Evolutionary conservation across 2,888 invertebrate genomes (phyloP).

Genomic region (Cynaeus angustus): DNA sequence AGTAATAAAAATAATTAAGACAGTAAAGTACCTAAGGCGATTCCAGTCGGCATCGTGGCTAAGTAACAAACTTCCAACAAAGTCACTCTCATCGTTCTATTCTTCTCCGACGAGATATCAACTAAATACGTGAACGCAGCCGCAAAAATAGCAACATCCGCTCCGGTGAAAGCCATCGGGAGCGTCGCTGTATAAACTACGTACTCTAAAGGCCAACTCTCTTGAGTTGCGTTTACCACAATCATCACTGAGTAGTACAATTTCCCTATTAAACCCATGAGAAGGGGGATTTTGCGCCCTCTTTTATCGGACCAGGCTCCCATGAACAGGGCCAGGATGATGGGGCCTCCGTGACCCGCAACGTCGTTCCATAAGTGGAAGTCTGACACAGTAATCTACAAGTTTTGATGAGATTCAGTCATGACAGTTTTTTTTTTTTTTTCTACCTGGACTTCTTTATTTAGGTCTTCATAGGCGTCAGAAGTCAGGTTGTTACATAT

Average conservation of each 20-base stretch:
- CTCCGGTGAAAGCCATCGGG: constrained; percentile 85
- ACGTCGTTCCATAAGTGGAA: constrained; percentile 88
- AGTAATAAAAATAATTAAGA: no score
- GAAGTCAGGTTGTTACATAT: constrained; percentile 79
- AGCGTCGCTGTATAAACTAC: constrained; percentile 84
- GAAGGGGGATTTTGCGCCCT: constrained; percentile 82
- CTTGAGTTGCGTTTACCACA: constrained; percentile 77
- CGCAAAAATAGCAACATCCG: constrained; percentile 87
- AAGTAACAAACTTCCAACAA: constrained; percentile 88
- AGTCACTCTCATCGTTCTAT: constrained; percentile 86
- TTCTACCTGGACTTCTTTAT: constrained; percentile 81
- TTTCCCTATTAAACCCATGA: constrained; percentile 84
- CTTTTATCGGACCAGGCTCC: constrained; percentile 89
- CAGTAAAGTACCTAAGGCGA: constrained; percentile 78
- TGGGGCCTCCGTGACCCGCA: constrained; percentile 82
- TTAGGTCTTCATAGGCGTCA: constrained; percentile 75
- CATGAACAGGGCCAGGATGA: constrained; percentile 84
- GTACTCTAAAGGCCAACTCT: constrained; percentile 82
- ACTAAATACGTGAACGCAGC: constrained; percentile 87
- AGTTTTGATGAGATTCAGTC: background rate
- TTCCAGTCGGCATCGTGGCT: constrained; percentile 88
- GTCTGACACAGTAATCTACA: constrained; percentile 76
- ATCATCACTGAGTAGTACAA: constrained; percentile 84
- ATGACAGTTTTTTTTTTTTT: background rate
- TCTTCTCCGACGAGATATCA: constrained; percentile 81